These are phyloP conservation scores for Stictonetta naevosa DNA, from an alignment of 2,113 vertebrate genomes.

Conservation along the genomic window DNA sequence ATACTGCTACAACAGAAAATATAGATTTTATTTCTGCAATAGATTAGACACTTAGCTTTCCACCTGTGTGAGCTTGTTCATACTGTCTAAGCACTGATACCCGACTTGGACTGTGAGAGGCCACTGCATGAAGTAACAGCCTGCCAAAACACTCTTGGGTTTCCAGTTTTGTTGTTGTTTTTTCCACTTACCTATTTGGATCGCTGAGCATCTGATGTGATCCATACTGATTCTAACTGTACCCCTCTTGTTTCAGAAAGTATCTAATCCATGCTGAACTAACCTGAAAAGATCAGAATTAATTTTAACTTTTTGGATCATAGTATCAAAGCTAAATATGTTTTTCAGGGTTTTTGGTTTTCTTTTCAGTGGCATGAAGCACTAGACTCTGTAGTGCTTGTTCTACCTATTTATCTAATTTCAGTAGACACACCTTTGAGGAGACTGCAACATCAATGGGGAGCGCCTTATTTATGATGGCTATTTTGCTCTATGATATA, in stretches of 20 bases:
- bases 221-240: not conserved
- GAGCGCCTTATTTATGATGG: not conserved
- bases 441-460: not conserved
- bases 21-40: too few relatives aligned
- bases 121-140: slow-evolving; percentile 15
- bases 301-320: not conserved
- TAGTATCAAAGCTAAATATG: too few relatives aligned
- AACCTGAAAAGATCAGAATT: not conserved
- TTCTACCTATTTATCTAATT: not conserved
- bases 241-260: not conserved
- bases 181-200: not conserved
- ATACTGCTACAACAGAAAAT: not conserved
- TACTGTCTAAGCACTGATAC: slow-evolving; percentile 4
- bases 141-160: not conserved
- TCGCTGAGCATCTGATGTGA: not conserved
- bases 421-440: not conserved
- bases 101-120: not conserved
- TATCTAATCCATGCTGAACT: not conserved
- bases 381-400: not conserved
- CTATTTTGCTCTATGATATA: not conserved
- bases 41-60: not conserved
- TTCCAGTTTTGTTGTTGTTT: not conserved
- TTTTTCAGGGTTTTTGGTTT: too few relatives aligned
- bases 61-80: not conserved
- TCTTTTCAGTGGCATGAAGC: too few relatives aligned